Percentiles rank a stretch among this genome's conserved stretches.
These are phyloP conservation scores for Branchipolynoe longqiensis DNA, from an alignment of 2,888 invertebrate species.

Conservation along the genomic window DNA sequence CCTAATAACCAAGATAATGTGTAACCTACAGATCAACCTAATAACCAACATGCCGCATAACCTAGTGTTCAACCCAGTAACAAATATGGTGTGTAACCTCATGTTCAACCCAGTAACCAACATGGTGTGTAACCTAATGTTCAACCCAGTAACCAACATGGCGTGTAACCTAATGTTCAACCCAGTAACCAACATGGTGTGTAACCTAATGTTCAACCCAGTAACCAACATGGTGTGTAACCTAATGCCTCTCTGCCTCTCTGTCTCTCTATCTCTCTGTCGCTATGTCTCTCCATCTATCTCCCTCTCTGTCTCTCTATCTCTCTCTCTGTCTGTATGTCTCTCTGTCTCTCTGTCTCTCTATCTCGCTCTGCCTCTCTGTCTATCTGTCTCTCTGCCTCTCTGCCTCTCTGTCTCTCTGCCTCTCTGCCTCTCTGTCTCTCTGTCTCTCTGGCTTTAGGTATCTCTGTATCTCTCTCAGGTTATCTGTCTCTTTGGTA, in stretches of 20 bases:
- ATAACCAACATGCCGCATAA: no score
- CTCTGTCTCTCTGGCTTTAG: background rate
- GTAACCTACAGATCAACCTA: no score
- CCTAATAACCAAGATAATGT: no score
- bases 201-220: no score
- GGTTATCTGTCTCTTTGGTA: background rate
- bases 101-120: no score
- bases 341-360: background rate
- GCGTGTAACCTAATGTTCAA: no score
- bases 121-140: no score
- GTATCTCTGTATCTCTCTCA: background rate
- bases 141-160: no score
- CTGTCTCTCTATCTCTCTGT: background rate
- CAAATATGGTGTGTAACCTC: no score
- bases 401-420: constrained; percentile 2
- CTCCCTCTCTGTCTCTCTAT: background rate
- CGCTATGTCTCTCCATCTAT: background rate
- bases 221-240: no score
- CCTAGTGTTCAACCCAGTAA: no score
- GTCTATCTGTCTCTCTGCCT: background rate
- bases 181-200: no score
- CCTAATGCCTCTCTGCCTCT: background rate
- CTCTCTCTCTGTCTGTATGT: background rate
- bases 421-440: background rate
- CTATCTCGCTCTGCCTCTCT: background rate